Base-by-base conservation (phyloP, 2,113 vertebrate genomes). In the Phrynosoma blainvillii region DNA sequence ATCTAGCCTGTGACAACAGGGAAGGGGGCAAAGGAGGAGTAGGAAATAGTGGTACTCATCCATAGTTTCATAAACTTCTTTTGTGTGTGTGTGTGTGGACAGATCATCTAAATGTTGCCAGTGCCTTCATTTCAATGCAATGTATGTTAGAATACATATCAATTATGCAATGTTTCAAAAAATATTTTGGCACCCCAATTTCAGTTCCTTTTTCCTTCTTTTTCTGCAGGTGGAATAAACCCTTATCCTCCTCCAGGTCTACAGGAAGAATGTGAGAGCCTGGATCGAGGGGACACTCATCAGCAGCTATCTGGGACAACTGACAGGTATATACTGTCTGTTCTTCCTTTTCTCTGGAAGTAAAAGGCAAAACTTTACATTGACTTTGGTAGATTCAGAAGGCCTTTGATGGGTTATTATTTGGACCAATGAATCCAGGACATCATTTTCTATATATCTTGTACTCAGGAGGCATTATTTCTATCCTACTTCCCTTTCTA, bases 171-270 rank as follows among this genome's bases (percentile, higher is more conserved):
- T 62, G 59, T 62, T 62, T 62, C 59, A 62, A 62, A 62, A 52
- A 70, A 36, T 74, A 14, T 88, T 90, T n/a, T 56, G 78, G 82
- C 59, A 68, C 52, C 8, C 86, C 70, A 86, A 0, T 10, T 0
- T 0, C 78, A 5, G 0, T 84, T 25, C 13, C 23, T 23, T 89
- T 36, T 84, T 36, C 73, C 65, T 36, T 92, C 47, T 54, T 9
- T 93, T 89, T 84, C 70, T 79, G 75, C 94, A 98, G 98, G 93
- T 90, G 94, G 95, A 87, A 78, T 95, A 5, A 98, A 98, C 89
- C 77, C 87, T 13, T 98, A 98, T 83, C 97, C 97, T 90, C 79
- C 95, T 52, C 77, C 93, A 40, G 81, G 92, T 27, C 85, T 98
- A 13, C 93, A 79, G 90, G 84, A 75, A 76, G 94, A 95, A 3